Base-by-base conservation (phyloP, 2,888 invertebrate genomes). In the Lasius fuliginosus region DNA sequence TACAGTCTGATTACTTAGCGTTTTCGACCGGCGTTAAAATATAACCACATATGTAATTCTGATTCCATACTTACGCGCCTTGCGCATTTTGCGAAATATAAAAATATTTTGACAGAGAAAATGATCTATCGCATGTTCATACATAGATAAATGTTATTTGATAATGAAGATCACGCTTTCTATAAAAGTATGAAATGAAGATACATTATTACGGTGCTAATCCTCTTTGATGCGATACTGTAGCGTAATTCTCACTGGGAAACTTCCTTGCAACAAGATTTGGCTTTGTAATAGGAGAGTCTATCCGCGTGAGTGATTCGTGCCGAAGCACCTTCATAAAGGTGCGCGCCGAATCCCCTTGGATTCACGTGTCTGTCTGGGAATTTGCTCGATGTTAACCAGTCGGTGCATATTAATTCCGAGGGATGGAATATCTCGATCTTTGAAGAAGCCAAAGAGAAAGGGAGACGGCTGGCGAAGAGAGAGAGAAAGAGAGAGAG, bases 381-480 rank as follows among this genome's bases (percentile, higher is more conserved):
- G 91, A 88, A 91, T 90, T 91, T 73, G 88, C 85, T 86, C 88
- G 86, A 87, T 88, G 89, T 90, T 88, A 91, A 88, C 90, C 89
- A 92, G 91, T 91, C 90, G 92, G 92, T 88, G 90, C 87, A 88
- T 92, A 91, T 91, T 91, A 90, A 91, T 91, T 92, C 87, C 87
- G 62, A 87, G 87, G 88, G 88, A 90, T 90, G 88, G 88, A 91
- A 91, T 91, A 91, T 90, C 90, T 89, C 86, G 86, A 90, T 82
- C 91, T 91, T 90, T 89, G 91, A 91, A 88, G 90, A 86, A 90
- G 86, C 90, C 76, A 58, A 36, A 36, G 36, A 36, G 77, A 82
- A 86, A 69, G 82, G 74, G 82, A 60, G 67, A 53, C 27, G 71
- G 42, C 4, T 53, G 83, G 53, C 23, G 5, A 36, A 36, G 62